Evolutionary conservation across 2,888 invertebrate genomes (phyloP), one percentile per base, ranked within the genome.

Genomic region (Dasysyrphus albostriatus): DNA sequence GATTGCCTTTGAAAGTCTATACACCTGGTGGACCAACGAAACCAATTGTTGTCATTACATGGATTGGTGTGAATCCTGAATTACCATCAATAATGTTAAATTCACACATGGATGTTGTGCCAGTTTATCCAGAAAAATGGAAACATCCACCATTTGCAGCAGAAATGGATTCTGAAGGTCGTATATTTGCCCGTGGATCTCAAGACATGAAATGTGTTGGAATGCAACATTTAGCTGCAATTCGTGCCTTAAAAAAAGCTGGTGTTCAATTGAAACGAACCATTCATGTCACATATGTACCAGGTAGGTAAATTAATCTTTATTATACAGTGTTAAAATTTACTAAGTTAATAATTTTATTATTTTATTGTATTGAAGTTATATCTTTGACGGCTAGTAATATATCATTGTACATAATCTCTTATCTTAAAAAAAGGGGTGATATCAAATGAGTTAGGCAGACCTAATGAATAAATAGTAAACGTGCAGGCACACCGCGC

Each of bases 81-180:
- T 92, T 96, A 47, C 95, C 96, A 0, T 94, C 96, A 12, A 94
- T 99, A 83, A 93, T 98, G 90, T 94, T 99, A 24, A 98, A 98
- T 91, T 97, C 98, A 5, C 98, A 99, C 91, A 98, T 97, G 94
- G 99, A 99, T 92, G 99, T 99, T 0, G 99, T 99, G 0, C 96
- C 97, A 8, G 98, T 97, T 0, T 96, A 95, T 90, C 94, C 94
- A 88, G 96, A 98, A 49, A 95, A 96, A 90, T 99, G 99, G 98
- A 97, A 95, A 0, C 95, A 98, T 91, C 96, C 96, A 42, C 98
- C 99, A 3, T 99, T 98, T 92, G 95, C 94, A 87, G 99, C 96
- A 0, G 95, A 96, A 88, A 96, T 98, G 90, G 97, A 97, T 90
- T 94, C 95, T 0, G 94, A 97, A 82, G 98, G 98, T 1, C 95